A percentile compares a stretch with the other conserved stretches of the same genome.
Conservation (phyloP, 2,888 invertebrate genomes). For the Dryobotodes eremita region DNA sequence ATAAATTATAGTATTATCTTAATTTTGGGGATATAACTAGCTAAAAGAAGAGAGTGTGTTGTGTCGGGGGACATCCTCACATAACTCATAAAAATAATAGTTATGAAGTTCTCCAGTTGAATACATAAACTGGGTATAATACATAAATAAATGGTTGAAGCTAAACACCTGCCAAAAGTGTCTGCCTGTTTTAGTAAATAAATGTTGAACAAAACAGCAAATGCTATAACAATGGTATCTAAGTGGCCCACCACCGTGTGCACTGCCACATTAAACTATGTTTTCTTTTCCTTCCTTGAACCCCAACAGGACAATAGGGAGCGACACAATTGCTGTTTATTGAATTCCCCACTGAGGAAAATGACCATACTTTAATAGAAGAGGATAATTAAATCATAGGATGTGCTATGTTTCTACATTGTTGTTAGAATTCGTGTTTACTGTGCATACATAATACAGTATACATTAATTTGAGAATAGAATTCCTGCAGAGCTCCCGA, state of each 20-base stretch:
- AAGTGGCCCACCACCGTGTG: background rate
- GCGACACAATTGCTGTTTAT: slow-evolving; percentile 6
- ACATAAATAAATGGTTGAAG: background rate
- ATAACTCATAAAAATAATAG: background rate
- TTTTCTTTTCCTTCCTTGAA: slow-evolving; percentile 8
- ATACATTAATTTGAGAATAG: background rate
- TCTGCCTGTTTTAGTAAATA: background rate
- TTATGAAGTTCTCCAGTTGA: background rate
- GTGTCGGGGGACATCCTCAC: background rate
- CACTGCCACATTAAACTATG: background rate
- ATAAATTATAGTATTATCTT: background rate
- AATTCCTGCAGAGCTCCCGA: background rate
- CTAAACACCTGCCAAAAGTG: background rate
- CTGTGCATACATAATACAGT: background rate
- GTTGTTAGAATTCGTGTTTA: slow-evolving; percentile 9
- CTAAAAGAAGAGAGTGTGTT: background rate
- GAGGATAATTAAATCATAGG: slow-evolving; percentile 13
- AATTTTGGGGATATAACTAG: background rate
- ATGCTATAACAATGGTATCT: background rate
- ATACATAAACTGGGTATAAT: background rate
- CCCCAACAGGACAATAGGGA: slow-evolving; percentile 21
- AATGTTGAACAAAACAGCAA: background rate
- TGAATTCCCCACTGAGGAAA: slow-evolving; percentile 6
- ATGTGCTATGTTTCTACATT: background rate
- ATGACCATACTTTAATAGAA: slow-evolving; percentile 6